These are phyloP conservation scores for Arctocebus calabarensis DNA, from an alignment of 2,797 vertebrate genomes.

Conservation along the genomic window DNA sequence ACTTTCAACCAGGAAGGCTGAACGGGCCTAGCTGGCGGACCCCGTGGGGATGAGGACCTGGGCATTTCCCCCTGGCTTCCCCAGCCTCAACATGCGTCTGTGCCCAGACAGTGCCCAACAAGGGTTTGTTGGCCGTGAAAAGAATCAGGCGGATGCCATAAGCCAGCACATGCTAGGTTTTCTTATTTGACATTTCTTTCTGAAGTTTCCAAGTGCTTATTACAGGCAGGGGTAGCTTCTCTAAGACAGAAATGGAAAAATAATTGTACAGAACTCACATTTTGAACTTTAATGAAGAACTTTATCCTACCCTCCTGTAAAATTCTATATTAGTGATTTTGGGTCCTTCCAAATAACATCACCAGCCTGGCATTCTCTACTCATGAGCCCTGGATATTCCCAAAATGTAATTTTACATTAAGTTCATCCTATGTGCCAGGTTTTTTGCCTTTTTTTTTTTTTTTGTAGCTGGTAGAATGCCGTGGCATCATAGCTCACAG, in stretches of 20 bases:
- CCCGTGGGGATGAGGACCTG: neutral
- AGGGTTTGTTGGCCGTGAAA: neutral
- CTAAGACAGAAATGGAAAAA: constrained; percentile 22
- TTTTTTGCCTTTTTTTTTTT: neutral
- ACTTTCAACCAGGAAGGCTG: neutral
- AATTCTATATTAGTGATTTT: neutral
- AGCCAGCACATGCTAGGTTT: neutral
- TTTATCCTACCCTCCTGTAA: neutral
- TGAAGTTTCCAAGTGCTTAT: neutral
- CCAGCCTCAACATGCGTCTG: neutral
- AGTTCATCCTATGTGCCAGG: neutral
- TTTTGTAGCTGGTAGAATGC: too few species aligned
- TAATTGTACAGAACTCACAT: neutral
- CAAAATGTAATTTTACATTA: neutral
- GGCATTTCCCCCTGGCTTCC: neutral
- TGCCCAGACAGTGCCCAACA: neutral
- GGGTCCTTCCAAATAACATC: neutral
- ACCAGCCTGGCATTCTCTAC: rapidly evolving
- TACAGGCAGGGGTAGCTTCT: neutral
- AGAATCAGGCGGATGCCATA: neutral
- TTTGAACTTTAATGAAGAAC: constrained; percentile 2
- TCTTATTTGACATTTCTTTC: neutral
- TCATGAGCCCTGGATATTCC: neutral
- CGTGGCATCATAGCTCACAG: too few species aligned
- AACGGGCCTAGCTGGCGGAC: rapidly evolving